Evolutionary conservation across 2,797 vertebrate genomes (phyloP).

Genomic region (Falco peregrinus): DNA sequence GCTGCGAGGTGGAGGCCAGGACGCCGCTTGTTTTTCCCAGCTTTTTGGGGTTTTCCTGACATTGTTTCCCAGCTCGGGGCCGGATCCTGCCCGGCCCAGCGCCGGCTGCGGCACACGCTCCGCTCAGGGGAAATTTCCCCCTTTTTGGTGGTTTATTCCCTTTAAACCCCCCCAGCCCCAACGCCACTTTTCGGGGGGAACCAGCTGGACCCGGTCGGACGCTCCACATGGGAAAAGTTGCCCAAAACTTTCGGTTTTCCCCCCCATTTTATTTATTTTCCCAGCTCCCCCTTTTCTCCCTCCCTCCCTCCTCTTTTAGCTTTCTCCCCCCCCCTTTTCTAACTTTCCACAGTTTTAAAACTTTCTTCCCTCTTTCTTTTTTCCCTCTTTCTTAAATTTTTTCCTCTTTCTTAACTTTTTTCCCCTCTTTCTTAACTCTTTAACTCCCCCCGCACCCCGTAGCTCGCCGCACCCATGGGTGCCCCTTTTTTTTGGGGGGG

Average conservation of each 20-base stretch:
- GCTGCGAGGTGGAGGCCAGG: background rate
- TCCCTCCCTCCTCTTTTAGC: background rate
- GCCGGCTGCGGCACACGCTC: background rate
- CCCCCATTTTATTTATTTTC: background rate
- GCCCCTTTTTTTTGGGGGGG: background rate
- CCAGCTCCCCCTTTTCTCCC: no score
- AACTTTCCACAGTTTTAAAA: no score
- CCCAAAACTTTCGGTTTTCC: background rate
- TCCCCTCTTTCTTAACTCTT: no score
- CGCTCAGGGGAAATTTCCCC: background rate
- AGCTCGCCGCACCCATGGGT: background rate
- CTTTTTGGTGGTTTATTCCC: background rate
- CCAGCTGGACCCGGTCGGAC: background rate
- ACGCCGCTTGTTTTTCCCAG: background rate
- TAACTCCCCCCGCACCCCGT: background rate
- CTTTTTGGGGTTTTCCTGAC: conserved; percentile 57
- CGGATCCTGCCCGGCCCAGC: conserved; percentile 1
- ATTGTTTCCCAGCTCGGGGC: conserved; percentile 23
- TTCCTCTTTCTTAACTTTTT: background rate
- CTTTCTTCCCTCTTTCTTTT: background rate
- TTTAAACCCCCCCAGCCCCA: no score
- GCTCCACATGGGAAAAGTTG: background rate
- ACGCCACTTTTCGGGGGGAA: background rate
- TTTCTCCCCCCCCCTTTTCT: rapidly evolving
- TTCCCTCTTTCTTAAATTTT: background rate